A percentile compares a stretch with the other conserved stretches of the same genome.
Conservation (phyloP, 1,140 invertebrate genomes). For the Galleria mellonella region DNA sequence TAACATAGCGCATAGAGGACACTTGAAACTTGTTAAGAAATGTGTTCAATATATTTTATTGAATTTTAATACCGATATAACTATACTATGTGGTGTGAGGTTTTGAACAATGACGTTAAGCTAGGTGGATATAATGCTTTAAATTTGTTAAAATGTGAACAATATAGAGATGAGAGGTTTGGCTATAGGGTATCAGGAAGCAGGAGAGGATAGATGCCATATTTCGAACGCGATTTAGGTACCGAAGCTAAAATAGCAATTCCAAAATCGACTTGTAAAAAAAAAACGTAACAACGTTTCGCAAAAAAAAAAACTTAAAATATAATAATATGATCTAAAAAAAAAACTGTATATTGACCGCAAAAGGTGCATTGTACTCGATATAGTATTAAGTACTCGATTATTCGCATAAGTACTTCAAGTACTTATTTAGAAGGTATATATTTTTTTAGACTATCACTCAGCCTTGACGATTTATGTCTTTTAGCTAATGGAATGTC, state of each 20-base stretch:
- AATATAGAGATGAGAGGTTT: neutral
- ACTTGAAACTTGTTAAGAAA: neutral
- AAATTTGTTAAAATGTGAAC: neutral
- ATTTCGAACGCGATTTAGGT: neutral
- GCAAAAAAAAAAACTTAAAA: slow-evolving; percentile 9
- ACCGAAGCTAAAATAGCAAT: too few relatives aligned
- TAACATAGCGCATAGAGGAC: too few relatives aligned
- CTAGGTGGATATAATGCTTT: neutral
- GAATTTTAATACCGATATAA: slow-evolving; percentile 7
- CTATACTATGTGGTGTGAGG: slow-evolving; percentile 21
- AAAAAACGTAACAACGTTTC: slow-evolving; percentile 18
- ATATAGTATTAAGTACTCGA: slow-evolving; percentile 34
- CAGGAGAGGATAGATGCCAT: neutral
- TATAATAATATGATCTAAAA: slow-evolving; percentile 19
- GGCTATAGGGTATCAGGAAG: neutral
- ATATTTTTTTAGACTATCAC: slow-evolving; percentile 41
- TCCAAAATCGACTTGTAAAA: slow-evolving; percentile 15
- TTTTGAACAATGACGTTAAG: slow-evolving; percentile 12
- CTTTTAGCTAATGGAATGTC: slow-evolving; percentile 60
- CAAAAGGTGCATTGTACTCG: slow-evolving; percentile 50
- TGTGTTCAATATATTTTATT: slow-evolving; percentile 2
- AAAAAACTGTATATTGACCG: slow-evolving; percentile 35
- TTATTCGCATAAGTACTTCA: slow-evolving; percentile 21
- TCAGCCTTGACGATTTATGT: slow-evolving; percentile 53
- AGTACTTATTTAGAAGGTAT: too few relatives aligned